These are phyloP conservation scores for Oryzias dopingdopingensis DNA, from an alignment of 2,797 vertebrate genomes.

Conservation along the genomic window DNA sequence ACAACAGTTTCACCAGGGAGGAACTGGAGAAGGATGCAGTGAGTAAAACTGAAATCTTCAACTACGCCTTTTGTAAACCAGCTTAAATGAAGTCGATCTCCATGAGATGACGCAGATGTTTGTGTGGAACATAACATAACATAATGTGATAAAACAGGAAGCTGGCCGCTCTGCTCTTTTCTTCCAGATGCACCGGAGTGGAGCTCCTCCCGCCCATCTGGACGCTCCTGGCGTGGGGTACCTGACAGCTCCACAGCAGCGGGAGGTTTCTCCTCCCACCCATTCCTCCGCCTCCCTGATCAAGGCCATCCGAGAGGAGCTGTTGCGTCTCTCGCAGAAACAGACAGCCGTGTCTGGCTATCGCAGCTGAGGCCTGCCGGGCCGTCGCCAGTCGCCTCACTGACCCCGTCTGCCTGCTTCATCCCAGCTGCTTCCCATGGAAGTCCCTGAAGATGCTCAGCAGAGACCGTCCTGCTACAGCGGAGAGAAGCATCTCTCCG, in stretches of 20 bases:
- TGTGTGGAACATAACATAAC: no score
- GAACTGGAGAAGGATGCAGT: slow-evolving; percentile 83
- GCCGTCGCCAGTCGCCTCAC: slow-evolving; percentile 54
- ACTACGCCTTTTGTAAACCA: no score
- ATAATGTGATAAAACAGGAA: no score
- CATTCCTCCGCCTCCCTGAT: slow-evolving; percentile 97
- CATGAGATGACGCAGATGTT: no score
- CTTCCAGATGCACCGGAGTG: slow-evolving; percentile 87
- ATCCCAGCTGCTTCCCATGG: slow-evolving; percentile 75
- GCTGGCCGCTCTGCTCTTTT: not conserved
- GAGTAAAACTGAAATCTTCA: slow-evolving; percentile 52
- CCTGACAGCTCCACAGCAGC: slow-evolving; percentile 70
- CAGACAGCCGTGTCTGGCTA: slow-evolving; percentile 89
- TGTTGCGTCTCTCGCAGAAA: slow-evolving; percentile 96
- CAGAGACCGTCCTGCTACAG: slow-evolving; percentile 49
- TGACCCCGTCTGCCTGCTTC: slow-evolving; percentile 40
- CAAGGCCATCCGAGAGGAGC: slow-evolving; percentile 98
- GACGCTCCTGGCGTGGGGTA: slow-evolving; percentile 82
- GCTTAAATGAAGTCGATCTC: no score
- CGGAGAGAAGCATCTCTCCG: not conserved
- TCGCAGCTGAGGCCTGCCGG: slow-evolving; percentile 85
- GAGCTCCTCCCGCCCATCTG: slow-evolving; percentile 81
- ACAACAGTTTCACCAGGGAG: slow-evolving; percentile 80
- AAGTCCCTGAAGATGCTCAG: slow-evolving; percentile 65
- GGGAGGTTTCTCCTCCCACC: slow-evolving; percentile 84